phyloP scores from a whole-genome alignment of 1,140 invertebrate species.

The Zaprionus capensis region DNA sequence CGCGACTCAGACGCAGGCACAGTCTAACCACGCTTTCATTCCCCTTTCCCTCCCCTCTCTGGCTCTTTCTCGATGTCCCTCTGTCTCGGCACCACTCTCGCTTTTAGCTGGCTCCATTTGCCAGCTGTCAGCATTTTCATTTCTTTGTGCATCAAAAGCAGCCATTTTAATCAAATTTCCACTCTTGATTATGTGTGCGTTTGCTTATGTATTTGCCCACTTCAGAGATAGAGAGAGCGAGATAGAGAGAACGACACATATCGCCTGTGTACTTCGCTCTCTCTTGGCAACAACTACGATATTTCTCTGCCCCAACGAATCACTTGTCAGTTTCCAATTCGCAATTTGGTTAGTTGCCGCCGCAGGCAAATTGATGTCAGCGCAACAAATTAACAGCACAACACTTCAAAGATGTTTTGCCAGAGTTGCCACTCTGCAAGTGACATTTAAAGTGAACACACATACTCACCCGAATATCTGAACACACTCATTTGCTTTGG shows the following conservation, averaged over 20 bases:
- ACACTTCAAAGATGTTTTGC: slow-evolving; percentile 20
- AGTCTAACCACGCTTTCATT: not conserved
- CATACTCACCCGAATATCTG: not conserved
- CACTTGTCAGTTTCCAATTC: slow-evolving; percentile 1
- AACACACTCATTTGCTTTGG: not conserved
- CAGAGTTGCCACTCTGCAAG: slow-evolving; percentile 8
- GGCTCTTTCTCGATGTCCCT: not conserved
- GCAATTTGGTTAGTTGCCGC: slow-evolving; percentile 16
- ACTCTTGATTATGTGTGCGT: slow-evolving; percentile 28
- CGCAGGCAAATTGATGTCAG: slow-evolving; percentile 25
- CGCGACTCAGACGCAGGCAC: not conserved
- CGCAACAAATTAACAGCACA: slow-evolving; percentile 32
- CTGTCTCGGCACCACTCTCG: not conserved
- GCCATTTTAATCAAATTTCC: slow-evolving; percentile 73
- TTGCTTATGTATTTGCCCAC: slow-evolving; percentile 30
- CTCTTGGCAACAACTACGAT: not conserved
- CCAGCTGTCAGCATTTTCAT: slow-evolving; percentile 49
- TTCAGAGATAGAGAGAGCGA: not conserved
- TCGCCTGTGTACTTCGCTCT: not conserved
- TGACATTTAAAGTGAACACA: slow-evolving; percentile 9
- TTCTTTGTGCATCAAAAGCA: slow-evolving; percentile 72
- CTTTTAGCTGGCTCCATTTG: slow-evolving; percentile 17
- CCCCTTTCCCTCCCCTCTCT: not conserved
- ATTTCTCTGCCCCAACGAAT: not conserved
- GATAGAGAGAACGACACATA: not conserved